phyloP scores from a whole-genome alignment of 2,113 vertebrate species.

The Odocoileus hemionus region DNA sequence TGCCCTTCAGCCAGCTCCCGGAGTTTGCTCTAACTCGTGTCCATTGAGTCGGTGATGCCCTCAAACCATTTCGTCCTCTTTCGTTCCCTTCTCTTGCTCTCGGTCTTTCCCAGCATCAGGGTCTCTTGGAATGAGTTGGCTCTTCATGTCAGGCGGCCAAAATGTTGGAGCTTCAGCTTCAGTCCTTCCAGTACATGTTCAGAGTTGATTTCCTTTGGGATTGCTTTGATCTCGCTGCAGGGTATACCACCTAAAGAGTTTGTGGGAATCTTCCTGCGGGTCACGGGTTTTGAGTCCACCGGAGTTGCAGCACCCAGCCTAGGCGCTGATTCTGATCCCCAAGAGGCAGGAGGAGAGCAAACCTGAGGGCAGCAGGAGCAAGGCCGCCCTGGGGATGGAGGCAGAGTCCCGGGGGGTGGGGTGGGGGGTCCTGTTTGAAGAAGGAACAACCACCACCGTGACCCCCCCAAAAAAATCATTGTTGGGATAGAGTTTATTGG shows the following conservation, averaged over 20 bases:
- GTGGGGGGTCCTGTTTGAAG: neutral
- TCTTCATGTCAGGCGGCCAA: neutral
- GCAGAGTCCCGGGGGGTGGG: accelerated
- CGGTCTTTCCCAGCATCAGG: neutral
- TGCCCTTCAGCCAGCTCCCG: neutral
- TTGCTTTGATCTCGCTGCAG: neutral
- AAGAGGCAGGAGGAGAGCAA: neutral
- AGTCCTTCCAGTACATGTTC: neutral
- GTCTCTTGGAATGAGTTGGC: neutral
- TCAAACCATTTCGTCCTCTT: neutral
- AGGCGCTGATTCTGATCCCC: neutral
- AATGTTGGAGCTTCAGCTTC: neutral
- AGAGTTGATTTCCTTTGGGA: neutral
- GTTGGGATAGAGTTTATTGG: neutral
- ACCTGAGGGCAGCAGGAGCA: no score
- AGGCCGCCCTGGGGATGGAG: neutral
- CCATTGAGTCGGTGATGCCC: neutral
- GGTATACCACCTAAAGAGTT: neutral
- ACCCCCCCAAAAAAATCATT: neutral
- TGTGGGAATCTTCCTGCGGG: neutral
- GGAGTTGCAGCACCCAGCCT: neutral
- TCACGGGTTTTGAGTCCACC: neutral
- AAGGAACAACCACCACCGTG: neutral
- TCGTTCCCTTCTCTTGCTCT: neutral
- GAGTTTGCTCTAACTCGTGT: neutral